Conservation (phyloP, 2,113 vertebrate species). For the Peromyscus polionotus region DNA sequence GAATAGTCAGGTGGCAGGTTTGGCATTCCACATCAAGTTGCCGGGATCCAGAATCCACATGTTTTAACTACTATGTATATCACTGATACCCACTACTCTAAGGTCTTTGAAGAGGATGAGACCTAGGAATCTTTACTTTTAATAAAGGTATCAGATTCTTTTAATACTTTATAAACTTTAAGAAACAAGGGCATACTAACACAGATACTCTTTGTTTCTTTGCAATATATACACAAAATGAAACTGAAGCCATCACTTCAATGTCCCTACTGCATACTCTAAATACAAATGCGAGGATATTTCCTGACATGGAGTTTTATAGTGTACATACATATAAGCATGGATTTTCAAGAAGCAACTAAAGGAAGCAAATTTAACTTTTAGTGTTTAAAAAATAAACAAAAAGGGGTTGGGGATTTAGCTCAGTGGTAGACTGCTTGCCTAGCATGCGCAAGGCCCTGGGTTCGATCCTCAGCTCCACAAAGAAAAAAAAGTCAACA, state of each 20-base stretch:
- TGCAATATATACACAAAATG: slow-evolving; percentile 42
- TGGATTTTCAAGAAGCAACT: slow-evolving; percentile 19
- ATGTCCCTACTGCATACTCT: not conserved
- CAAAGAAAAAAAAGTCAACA: not conserved
- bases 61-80: slow-evolving; percentile 36
- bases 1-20: not conserved
- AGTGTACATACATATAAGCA: slow-evolving; percentile 27
- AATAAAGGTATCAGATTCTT: slow-evolving; percentile 48
- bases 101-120: slow-evolving; percentile 12
- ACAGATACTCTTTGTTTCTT: slow-evolving; percentile 20
- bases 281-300: slow-evolving; percentile 5
- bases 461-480: too few species aligned
- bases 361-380: slow-evolving; percentile 18
- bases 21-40: slow-evolving; percentile 16
- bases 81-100: slow-evolving; percentile 19
- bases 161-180: slow-evolving; percentile 38
- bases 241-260: slow-evolving; percentile 19
- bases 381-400: slow-evolving; percentile 37
- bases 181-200: slow-evolving; percentile 43
- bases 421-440: too few species aligned
- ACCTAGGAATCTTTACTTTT: slow-evolving; percentile 51
- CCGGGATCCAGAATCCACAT: not conserved
- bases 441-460: too few species aligned
- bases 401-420: not conserved
- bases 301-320: slow-evolving; percentile 8